These are phyloP conservation scores for Drosophila pallidifrons DNA, from an alignment of 1,140 invertebrate species.

Conservation along the genomic window DNA sequence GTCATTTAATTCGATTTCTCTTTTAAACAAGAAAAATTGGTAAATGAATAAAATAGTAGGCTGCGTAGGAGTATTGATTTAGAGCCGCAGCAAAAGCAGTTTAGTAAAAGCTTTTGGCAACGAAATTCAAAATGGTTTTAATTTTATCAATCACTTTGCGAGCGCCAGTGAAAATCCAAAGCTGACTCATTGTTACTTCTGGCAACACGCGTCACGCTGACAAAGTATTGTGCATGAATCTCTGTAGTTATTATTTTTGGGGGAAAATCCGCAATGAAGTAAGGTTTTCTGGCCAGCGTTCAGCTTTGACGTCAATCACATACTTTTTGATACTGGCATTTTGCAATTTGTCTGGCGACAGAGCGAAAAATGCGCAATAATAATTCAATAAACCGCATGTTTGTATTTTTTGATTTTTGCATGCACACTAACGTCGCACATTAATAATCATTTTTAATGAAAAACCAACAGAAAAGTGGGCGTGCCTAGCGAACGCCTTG, in stretches of 20 bases:
- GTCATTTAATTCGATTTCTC: too few species aligned
- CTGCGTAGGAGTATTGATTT: not conserved
- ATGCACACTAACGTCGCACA: constrained; percentile 33
- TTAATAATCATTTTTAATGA: constrained; percentile 46
- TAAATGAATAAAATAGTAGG: too few species aligned
- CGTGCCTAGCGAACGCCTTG: not conserved
- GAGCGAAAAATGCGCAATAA: constrained; percentile 32
- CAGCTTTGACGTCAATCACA: constrained; percentile 51
- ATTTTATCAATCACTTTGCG: not conserved
- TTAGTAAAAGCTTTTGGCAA: not conserved
- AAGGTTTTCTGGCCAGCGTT: constrained; percentile 4
- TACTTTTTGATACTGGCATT: constrained; percentile 42
- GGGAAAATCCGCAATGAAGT: not conserved
- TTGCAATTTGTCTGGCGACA: constrained; percentile 26
- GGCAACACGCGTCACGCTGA: not conserved
- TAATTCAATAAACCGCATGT: constrained; percentile 57
- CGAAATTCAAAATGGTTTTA: not conserved
- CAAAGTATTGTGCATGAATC: not conserved
- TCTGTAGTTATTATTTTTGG: not conserved
- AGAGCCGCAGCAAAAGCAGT: not conserved
- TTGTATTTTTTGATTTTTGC: constrained; percentile 28
- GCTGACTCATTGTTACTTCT: constrained; percentile 14
- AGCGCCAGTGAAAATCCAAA: not conserved
- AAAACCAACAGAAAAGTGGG: constrained; percentile 36
- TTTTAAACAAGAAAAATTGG: too few species aligned